Evolutionary conservation across 2,888 invertebrate species (phyloP).

Genomic region (Resseliella maxima): DNA sequence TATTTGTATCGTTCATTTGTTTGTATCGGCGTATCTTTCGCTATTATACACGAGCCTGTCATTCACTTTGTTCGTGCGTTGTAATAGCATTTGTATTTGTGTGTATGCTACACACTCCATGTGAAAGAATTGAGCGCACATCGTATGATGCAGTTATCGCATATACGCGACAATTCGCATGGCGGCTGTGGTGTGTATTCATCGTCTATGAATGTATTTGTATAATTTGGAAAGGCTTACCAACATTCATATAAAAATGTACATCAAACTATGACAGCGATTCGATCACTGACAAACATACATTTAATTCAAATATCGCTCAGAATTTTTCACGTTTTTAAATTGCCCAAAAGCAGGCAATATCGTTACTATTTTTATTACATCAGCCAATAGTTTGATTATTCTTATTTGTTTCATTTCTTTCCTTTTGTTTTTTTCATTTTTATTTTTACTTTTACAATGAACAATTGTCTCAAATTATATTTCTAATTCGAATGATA

Average conservation of each 20-base stretch:
- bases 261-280: neutral
- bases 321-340: neutral
- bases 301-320: neutral
- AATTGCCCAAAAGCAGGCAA: conserved; percentile 32
- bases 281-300: neutral
- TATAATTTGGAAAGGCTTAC: conserved; percentile 24
- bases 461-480: too few relatives aligned
- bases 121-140: neutral
- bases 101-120: neutral
- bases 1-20: neutral
- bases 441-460: too few relatives aligned
- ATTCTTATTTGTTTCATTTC: neutral
- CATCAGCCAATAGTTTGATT: neutral
- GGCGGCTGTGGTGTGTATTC: neutral
- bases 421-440: neutral
- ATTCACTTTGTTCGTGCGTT: neutral
- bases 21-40: neutral
- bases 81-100: neutral
- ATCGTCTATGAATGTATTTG: neutral
- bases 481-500: too few relatives aligned
- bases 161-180: neutral
- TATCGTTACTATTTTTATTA: neutral
- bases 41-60: neutral
- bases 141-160: conserved; percentile 41
- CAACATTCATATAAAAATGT: conserved; percentile 27